These are phyloP conservation scores for Propithecus perrieri DNA, from an alignment of 2,797 vertebrate species.

Conservation along the genomic window DNA sequence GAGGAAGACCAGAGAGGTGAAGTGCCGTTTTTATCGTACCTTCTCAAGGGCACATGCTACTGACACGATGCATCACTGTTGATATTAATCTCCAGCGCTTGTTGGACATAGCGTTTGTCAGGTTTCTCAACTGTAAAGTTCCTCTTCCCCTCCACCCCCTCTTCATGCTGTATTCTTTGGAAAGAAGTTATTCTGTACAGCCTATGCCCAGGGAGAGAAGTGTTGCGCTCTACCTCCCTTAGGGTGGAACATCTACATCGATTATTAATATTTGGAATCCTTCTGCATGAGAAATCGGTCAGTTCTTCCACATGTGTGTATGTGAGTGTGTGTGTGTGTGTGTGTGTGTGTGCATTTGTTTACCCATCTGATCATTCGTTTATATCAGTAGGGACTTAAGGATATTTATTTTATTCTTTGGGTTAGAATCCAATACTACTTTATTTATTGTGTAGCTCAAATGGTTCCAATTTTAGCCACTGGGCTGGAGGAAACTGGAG, in stretches of 20 bases:
- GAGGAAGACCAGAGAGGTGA: neutral
- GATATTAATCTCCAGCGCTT: neutral
- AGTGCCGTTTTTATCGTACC: neutral
- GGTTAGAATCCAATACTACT: neutral
- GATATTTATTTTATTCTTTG: neutral
- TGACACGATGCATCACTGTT: fast-evolving
- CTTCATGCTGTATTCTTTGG: neutral
- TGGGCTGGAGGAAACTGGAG: neutral
- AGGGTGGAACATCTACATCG: neutral
- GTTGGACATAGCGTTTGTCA: neutral
- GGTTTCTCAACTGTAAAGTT: neutral
- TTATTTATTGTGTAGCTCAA: neutral
- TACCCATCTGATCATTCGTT: neutral
- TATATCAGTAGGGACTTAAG: neutral
- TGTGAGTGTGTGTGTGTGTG: neutral
- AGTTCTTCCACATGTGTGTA: neutral
- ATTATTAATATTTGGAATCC: neutral
- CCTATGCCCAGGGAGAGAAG: neutral
- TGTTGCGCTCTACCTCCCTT: neutral
- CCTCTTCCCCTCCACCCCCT: fast-evolving
- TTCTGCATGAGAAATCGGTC: no score
- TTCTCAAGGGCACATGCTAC: neutral
- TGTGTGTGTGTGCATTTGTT: neutral
- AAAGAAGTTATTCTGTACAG: neutral
- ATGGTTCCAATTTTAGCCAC: neutral